Base-by-base conservation (phyloP, 2,888 invertebrate genomes). In the Mesochorus sp. region DNA sequence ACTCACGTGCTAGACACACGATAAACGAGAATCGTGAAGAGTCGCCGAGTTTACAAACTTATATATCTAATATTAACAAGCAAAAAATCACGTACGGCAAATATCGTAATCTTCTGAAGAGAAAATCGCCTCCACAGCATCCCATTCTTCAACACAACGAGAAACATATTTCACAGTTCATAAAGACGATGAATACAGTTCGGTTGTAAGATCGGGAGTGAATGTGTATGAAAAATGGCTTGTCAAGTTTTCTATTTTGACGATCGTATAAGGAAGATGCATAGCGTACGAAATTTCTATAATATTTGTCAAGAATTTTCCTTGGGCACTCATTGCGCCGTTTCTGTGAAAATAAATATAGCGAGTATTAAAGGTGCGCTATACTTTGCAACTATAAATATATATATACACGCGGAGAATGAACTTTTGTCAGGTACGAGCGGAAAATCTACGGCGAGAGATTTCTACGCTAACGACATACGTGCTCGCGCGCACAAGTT, bases 81-180 rank as follows among this genome's bases (percentile, higher is more conserved):
- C 61, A 71, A 49, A 14, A 39, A 67, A 77, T 79, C 85, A 84
- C 84, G 85, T 84, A 82, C 83, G 71, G 80, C 81, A 85, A 85
- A 85, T 84, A 85, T 85, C 83, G 73, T 84, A 82, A 80, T 72
- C 47, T 61, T 70, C 49, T 24, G 61, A 66, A 61, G 37, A 49
- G 34, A 64, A 51, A 62, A 62, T 62, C 19, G 21, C n/a, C n/a
- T n/a, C n/a, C n/a, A n/a, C n/a, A 62, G n/a, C 31, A 3, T 6
- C 10, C n/a, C 19, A 6, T 62, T 31, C 31, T 14, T 31, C 17
- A 8, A 10, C 21, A n/a, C 4, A n/a, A 34, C 2, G 51, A 26
- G 12, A n/a, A 24, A 51, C 67, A 26, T 3, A 24, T 19, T 61
- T 8, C 42, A 42, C 39, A 26, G 17, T 17, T n/a, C 21, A 1